Evolutionary conservation across 23 tunicate species (phyloP), one percentile per base, ranked within the genome.

Genomic region (Ciona savignyi): DNA sequence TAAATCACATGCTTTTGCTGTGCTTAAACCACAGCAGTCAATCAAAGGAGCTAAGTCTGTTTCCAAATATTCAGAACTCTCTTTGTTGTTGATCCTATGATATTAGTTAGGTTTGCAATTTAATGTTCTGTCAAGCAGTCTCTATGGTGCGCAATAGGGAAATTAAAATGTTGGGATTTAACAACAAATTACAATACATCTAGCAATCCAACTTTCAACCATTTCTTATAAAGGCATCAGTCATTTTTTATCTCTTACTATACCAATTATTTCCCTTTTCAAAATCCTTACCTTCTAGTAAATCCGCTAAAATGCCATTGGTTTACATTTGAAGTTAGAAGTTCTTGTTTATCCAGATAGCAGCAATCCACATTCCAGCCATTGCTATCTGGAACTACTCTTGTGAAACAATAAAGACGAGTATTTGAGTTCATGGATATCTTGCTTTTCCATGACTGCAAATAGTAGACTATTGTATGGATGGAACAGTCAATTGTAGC

Each of bases 351-450:
- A 6, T 42, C 56, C 56, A 42, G 15, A 64, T 88, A 88, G 72
- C 96, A 88, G 72, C 96, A 88, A 70, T 88, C 96, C 1, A 88
- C 81, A 72, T 88, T 88, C 96, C 96, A 88, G 27, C 87, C 96
- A 32, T 88, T 31, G 0, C 33, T 49, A 31, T 65, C 78, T 51
- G 87, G 25, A 34, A 82, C 23, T 2, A 42, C 70, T 61, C 34
- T 35, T 25, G 87, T 88, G 75, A 72, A 88, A 49, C 96, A 88
- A 15, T 70, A 26, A n/a, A 72, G 27, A 24, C 24, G 26, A 4
- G 6, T 25, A 42, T 42, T 15, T 42, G 56, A 6, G 56, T 42
- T 9, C 9, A 15, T 42, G 15, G 56, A 42, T 42, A 42, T 42
- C 15, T 15, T 42, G 56, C 56, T 42, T 42, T 42, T 42, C 56